These are phyloP conservation scores for Tapera naevia DNA, from an alignment of 2,797 vertebrate species.

Conservation along the genomic window DNA sequence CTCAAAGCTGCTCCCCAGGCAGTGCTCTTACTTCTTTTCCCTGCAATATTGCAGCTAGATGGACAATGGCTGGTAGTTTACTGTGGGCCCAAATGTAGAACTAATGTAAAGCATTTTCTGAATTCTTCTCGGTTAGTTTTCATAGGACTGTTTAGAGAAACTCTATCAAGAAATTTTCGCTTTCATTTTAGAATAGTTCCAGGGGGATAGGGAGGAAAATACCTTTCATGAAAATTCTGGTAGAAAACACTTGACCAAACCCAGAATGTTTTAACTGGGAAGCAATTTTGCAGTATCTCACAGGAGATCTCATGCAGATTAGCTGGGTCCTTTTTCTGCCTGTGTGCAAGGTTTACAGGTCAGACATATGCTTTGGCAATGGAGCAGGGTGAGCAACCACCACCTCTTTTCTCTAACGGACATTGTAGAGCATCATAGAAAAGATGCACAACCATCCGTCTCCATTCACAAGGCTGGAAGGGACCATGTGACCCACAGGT, in stretches of 20 bases:
- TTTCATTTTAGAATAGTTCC: background rate
- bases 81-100: background rate
- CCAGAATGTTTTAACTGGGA: background rate
- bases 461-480: background rate
- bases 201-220: rapidly evolving
- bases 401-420: background rate
- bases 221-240: background rate
- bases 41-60: background rate
- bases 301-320: background rate
- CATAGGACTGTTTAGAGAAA: background rate
- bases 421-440: background rate
- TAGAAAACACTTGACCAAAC: background rate
- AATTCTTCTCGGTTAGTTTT: background rate
- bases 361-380: background rate
- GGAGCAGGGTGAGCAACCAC: background rate
- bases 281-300: background rate
- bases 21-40: background rate
- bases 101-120: background rate
- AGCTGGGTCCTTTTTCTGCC: background rate
- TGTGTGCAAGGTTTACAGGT: background rate
- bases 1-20: background rate
- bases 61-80: background rate
- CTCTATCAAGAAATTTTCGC: background rate
- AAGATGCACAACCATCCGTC: background rate
- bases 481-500: background rate